A percentile compares a stretch with the other conserved stretches of the same genome.
Conservation (phyloP, 2,888 invertebrate genomes). For the Mylabris sibirica region DNA sequence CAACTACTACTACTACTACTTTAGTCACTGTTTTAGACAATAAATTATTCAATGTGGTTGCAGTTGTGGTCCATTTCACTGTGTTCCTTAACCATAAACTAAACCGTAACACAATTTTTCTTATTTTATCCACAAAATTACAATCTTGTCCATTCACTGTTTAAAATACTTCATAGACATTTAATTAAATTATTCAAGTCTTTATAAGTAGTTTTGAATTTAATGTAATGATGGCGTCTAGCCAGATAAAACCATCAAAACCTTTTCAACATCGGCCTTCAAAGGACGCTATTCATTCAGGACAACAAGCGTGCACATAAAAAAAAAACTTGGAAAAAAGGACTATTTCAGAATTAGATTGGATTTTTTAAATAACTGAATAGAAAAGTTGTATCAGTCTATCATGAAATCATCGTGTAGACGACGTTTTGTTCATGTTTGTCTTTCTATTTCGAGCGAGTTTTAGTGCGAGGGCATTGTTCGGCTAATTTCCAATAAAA, state of each 20-base stretch:
- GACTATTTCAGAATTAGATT: neutral
- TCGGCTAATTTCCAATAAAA: too few relatives aligned
- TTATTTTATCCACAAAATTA: neutral
- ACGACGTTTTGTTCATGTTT: neutral
- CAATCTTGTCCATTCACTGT: neutral
- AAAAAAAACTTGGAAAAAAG: neutral
- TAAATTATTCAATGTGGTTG: slow-evolving; percentile 11
- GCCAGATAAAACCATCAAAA: neutral
- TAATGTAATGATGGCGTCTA: neutral
- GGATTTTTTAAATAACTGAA: neutral
- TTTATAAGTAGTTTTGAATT: neutral
- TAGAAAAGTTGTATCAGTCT: neutral
- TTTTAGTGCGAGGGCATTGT: neutral
- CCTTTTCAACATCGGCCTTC: neutral
- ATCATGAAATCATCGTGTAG: neutral
- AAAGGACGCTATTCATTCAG: neutral
- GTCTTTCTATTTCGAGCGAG: neutral
- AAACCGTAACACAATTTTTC: neutral
- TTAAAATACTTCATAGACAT: neutral
- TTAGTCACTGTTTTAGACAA: neutral
- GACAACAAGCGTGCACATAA: neutral
- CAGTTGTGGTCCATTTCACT: slow-evolving; percentile 3
- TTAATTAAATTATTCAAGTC: neutral
- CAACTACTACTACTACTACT: neutral
- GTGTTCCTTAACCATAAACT: neutral